phyloP scores from a whole-genome alignment of 2,888 invertebrate species.

The Drosophila melanosoma region DNA sequence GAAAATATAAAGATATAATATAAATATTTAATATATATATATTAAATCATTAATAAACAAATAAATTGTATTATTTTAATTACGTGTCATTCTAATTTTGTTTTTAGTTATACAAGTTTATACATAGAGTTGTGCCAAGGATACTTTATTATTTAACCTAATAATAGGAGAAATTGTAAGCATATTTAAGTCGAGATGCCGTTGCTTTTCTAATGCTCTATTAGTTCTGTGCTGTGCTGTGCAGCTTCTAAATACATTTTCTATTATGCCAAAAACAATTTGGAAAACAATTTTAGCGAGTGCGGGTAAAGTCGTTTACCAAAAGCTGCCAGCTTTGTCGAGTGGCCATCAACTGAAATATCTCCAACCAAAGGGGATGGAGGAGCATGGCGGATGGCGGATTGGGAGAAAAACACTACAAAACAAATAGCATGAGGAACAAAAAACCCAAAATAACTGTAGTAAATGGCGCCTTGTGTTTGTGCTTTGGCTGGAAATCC shows the following conservation, averaged over 20 bases:
- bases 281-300: conserved; percentile 59
- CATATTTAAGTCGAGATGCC: neutral
- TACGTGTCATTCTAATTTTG: neutral
- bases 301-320: conserved; percentile 32
- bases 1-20: neutral
- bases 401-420: neutral
- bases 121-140: neutral
- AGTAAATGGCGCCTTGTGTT: conserved; percentile 58
- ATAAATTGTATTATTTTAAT: neutral
- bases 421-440: conserved; percentile 10
- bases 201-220: neutral
- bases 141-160: neutral
- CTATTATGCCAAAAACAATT: conserved; percentile 61
- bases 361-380: conserved; percentile 1
- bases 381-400: neutral
- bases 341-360: conserved; percentile 40
- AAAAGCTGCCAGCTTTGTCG: conserved; percentile 41
- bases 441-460: conserved; percentile 36
- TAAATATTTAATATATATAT: neutral
- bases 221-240: conserved; percentile 7
- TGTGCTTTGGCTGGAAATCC: conserved; percentile 66
- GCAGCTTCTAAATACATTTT: conserved; percentile 52
- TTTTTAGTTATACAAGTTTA: neutral
- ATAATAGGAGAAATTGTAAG: neutral
- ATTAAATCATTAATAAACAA: no score